Conservation (phyloP, 1,140 invertebrate species). For the Littorina saxatilis region DNA sequence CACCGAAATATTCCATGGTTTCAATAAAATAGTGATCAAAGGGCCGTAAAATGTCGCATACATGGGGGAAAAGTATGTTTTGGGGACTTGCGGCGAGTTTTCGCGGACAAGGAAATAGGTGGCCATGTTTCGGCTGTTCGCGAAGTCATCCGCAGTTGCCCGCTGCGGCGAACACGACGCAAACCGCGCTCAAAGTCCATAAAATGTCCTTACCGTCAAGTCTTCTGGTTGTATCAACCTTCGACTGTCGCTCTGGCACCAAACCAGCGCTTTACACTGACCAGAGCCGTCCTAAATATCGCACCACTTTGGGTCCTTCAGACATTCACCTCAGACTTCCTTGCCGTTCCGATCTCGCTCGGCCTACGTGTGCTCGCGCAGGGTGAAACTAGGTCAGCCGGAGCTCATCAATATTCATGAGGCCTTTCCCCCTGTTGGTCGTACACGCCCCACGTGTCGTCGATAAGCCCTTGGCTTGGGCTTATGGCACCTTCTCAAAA, state of each 20-base stretch:
- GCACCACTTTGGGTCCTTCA: neutral
- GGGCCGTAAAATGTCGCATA: too few species aligned
- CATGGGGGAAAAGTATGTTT: too few species aligned
- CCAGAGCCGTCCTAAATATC: neutral
- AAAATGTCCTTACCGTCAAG: neutral
- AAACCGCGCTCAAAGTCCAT: neutral
- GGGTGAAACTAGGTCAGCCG: constrained; percentile 23
- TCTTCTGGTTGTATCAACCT: neutral
- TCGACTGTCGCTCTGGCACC: neutral
- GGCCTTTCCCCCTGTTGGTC: neutral
- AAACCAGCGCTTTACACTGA: neutral
- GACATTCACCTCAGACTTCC: constrained; percentile 3
- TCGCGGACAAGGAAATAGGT: constrained; percentile 19
- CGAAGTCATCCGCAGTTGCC: constrained; percentile 36
- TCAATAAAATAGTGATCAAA: too few species aligned
- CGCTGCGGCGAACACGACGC: neutral
- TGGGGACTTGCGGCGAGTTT: too few species aligned
- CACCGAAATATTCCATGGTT: too few species aligned
- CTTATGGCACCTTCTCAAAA: too few species aligned
- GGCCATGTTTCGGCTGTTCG: constrained; percentile 41
- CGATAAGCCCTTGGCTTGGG: too few species aligned
- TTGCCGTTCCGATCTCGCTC: neutral
- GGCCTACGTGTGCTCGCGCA: constrained; percentile 14
- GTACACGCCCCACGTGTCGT: too few species aligned
- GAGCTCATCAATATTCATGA: constrained; percentile 37